Evolutionary conservation across 2,888 invertebrate genomes (phyloP).

Genomic region (Steinernema carpocapsae): DNA sequence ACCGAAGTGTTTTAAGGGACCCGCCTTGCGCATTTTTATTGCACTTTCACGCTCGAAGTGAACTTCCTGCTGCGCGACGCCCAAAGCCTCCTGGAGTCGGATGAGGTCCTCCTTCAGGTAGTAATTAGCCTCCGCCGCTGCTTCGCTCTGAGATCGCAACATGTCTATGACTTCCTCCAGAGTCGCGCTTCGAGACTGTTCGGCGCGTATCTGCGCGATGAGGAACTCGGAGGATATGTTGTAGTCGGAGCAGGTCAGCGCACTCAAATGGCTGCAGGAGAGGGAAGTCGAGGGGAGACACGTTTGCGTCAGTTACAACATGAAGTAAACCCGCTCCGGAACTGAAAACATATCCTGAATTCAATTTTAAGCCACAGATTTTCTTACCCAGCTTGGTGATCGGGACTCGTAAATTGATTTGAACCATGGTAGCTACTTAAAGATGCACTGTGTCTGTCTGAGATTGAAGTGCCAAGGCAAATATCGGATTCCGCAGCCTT

Average conservation of each 20-base stretch:
- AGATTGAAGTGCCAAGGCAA: conserved; percentile 10
- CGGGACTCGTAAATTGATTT: conserved; percentile 27
- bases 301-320: conserved; percentile 13
- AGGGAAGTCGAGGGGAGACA: conserved; percentile 7
- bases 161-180: conserved; percentile 40
- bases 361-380: neutral
- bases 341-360: conserved; percentile 4
- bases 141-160: conserved; percentile 34
- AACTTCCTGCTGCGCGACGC: conserved; percentile 25
- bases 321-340: conserved; percentile 33
- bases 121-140: conserved; percentile 37
- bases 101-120: conserved; percentile 37
- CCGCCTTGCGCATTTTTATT: conserved; percentile 21
- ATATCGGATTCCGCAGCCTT: conserved; percentile 36
- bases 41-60: conserved; percentile 17
- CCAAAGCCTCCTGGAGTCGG: conserved; percentile 34
- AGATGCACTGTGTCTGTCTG: neutral
- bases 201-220: conserved; percentile 5
- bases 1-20: conserved; percentile 33
- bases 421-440: conserved; percentile 27
- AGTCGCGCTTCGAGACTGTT: conserved; percentile 32
- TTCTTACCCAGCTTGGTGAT: conserved; percentile 19
- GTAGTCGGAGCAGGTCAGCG: neutral
- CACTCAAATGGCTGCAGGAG: conserved; percentile 24
- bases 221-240: conserved; percentile 24